Conservation (phyloP, 1,140 invertebrate genomes). For the Drosophila orena region DNA sequence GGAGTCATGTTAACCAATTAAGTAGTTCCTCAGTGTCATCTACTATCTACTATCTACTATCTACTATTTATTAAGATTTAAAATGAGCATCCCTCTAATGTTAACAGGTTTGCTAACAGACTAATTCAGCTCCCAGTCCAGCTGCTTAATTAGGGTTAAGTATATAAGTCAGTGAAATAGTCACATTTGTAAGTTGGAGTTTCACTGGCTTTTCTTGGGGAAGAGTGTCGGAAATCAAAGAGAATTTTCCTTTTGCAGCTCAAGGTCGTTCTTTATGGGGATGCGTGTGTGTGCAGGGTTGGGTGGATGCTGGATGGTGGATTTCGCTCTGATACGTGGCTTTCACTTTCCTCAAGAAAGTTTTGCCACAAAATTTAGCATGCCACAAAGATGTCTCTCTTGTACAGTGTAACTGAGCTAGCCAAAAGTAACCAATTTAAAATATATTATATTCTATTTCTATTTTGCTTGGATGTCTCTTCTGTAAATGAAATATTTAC, state of each 20-base stretch:
- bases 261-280: conserved; percentile 23
- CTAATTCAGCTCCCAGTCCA: too few species aligned
- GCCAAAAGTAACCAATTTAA: neutral
- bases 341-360: conserved; percentile 45
- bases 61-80: too few species aligned
- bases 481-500: neutral
- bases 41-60: too few species aligned
- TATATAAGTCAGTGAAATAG: too few species aligned
- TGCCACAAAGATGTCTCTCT: conserved; percentile 18
- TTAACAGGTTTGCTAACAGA: too few species aligned
- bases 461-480: too few species aligned
- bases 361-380: conserved; percentile 33
- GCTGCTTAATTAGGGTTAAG: too few species aligned
- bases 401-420: neutral
- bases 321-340: conserved; percentile 29
- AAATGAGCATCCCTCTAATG: too few species aligned
- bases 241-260: neutral
- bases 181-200: neutral
- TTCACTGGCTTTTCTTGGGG: neutral
- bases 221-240: neutral
- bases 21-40: neutral
- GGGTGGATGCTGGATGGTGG: conserved; percentile 12
- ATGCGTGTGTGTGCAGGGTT: neutral
- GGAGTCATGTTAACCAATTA: neutral
- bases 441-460: too few species aligned